Percentiles rank a stretch among this genome's conserved stretches.
Evolutionary conservation across 35 echinoderm and acorn worm genomes (phyloP).

Genomic region (Apostichopus parvimensis): DNA sequence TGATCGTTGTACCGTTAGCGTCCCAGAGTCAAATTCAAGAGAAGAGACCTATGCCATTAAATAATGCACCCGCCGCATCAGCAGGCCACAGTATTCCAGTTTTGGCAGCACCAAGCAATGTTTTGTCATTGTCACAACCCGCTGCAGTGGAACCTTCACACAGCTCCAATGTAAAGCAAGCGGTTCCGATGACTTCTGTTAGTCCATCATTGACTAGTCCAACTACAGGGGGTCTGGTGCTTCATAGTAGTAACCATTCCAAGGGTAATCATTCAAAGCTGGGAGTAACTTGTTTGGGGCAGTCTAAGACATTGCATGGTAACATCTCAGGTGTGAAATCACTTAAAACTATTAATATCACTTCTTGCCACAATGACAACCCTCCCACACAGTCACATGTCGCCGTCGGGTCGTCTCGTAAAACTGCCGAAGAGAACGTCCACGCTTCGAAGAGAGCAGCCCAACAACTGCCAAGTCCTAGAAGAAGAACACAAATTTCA

Average conservation of each 20-base stretch:
- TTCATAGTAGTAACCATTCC: not conserved
- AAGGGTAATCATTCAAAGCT: too few species aligned
- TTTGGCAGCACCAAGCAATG: too few species aligned
- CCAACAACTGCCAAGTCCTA: too few species aligned
- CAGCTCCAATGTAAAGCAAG: not conserved
- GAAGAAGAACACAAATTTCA: too few species aligned
- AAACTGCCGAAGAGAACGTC: too few species aligned
- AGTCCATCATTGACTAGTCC: not conserved
- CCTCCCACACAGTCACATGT: too few species aligned
- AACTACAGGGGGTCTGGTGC: not conserved
- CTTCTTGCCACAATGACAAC: too few species aligned
- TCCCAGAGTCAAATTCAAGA: not conserved
- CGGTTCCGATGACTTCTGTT: not conserved
- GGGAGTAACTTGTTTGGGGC: too few species aligned
- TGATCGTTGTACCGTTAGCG: not conserved
- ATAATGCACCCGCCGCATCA: not conserved
- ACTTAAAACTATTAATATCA: too few species aligned
- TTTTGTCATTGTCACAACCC: not conserved
- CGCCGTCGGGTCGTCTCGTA: too few species aligned
- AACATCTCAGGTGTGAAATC: not conserved
- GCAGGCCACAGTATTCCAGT: not conserved
- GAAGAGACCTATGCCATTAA: not conserved
- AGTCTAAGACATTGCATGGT: not conserved
- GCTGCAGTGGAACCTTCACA: not conserved
- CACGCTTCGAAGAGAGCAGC: too few species aligned